Conservation (phyloP, 2,888 invertebrate genomes). For the Epinotia bilunana region DNA sequence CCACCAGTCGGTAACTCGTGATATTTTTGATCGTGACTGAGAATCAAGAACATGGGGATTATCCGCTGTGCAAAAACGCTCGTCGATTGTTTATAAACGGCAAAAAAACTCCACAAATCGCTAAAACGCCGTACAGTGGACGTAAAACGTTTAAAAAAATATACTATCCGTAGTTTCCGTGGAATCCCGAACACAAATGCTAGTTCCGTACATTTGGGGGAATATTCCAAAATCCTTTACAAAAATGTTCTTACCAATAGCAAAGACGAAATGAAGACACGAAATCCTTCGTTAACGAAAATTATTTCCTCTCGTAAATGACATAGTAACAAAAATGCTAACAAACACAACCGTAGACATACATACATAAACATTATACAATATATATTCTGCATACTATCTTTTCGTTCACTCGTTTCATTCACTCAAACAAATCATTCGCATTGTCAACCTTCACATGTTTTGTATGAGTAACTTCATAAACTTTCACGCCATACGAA, state of each 20-base stretch:
- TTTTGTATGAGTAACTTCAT: slow-evolving; percentile 14
- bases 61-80: slow-evolving; percentile 4
- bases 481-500: background rate
- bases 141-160: slow-evolving; percentile 69
- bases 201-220: slow-evolving; percentile 56
- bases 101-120: slow-evolving; percentile 37
- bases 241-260: slow-evolving; percentile 35
- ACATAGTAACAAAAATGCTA: slow-evolving; percentile 72
- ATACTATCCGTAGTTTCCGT: slow-evolving; percentile 57
- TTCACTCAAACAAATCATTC: slow-evolving; percentile 24
- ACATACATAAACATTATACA: slow-evolving; percentile 45
- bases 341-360: slow-evolving; percentile 73
- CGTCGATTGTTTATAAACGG: slow-evolving; percentile 14
- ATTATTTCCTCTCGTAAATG: slow-evolving; percentile 64
- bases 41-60: background rate
- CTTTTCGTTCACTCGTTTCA: slow-evolving; percentile 14
- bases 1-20: background rate
- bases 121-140: slow-evolving; percentile 46
- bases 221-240: slow-evolving; percentile 59
- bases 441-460: slow-evolving; percentile 15
- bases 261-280: slow-evolving; percentile 54
- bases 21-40: background rate
- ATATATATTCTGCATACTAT: slow-evolving; percentile 29
- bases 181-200: slow-evolving; percentile 65
- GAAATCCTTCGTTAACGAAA: slow-evolving; percentile 65